phyloP scores from a whole-genome alignment of 2,888 invertebrate genomes.

The Polietes domitor region DNA sequence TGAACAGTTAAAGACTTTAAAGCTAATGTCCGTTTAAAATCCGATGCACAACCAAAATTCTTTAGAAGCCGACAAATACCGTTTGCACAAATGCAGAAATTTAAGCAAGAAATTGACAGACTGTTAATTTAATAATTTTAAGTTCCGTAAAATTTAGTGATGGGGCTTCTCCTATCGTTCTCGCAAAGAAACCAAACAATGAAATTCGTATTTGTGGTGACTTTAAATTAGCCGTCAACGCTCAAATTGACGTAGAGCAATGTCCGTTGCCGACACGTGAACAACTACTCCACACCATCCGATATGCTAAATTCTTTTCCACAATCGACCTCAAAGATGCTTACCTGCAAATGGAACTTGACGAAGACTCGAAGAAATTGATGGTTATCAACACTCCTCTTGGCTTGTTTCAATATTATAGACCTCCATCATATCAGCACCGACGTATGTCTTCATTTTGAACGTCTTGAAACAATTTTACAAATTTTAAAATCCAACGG shows the following conservation, averaged over 20 bases:
- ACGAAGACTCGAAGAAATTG: slow-evolving; percentile 42
- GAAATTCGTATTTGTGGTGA: slow-evolving; percentile 69
- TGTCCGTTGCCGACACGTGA: slow-evolving; percentile 67
- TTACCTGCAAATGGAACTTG: slow-evolving; percentile 53
- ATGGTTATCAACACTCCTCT: slow-evolving; percentile 57
- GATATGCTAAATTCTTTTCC: slow-evolving; percentile 47
- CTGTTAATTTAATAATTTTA: slow-evolving; percentile 26
- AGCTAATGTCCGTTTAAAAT: neutral
- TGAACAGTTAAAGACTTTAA: slow-evolving; percentile 33
- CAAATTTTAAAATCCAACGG: slow-evolving; percentile 52
- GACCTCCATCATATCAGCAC: slow-evolving; percentile 56
- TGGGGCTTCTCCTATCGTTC: slow-evolving; percentile 75
- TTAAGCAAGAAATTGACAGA: slow-evolving; percentile 43
- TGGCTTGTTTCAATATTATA: slow-evolving; percentile 66
- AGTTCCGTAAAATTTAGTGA: slow-evolving; percentile 69
- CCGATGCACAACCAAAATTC: slow-evolving; percentile 40
- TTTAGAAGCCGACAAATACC: slow-evolving; percentile 69
- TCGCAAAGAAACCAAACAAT: slow-evolving; percentile 71
- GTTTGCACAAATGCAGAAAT: slow-evolving; percentile 49
- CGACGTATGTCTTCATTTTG: slow-evolving; percentile 45
- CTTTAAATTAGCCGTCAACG: slow-evolving; percentile 66
- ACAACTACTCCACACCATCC: slow-evolving; percentile 44
- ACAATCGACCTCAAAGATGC: slow-evolving; percentile 40
- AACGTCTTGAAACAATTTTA: slow-evolving; percentile 43
- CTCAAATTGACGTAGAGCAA: slow-evolving; percentile 67